Evolutionary conservation across 2,888 invertebrate genomes (phyloP), one percentile per base, ranked within the genome.

Genomic region (Nesidiocoris tenuis): DNA sequence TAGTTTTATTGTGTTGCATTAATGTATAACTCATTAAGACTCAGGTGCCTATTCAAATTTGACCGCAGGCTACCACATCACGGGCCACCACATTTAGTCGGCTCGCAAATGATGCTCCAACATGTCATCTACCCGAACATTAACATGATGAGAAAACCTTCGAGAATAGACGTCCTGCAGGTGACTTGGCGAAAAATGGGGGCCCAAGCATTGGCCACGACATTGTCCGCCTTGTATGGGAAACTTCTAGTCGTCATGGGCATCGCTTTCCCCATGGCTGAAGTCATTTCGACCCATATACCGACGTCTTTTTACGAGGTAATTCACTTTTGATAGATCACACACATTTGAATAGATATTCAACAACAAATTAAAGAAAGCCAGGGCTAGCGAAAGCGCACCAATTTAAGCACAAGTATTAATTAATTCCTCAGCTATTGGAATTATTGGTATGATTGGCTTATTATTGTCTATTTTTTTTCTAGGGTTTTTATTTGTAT

Each of bases 221-320:
- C 95, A 18, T 87, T 96, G 80, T 96, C 96, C 79, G 96, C 96
- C 0, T 88, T 97, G 24, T 97, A 97, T 84, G 96, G 95, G 64
- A 95, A 96, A 85, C 87, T 96, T 70, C 85, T 97, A 81, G 95
- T 96, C 59, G 95, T 96, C 64, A 94, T 96, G 92, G 96, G 96
- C 78, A 91, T 95, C 79, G 95, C 96, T 17, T 95, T 97, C 85
- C 96, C 96, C 70, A 92, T 97, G 91, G 94, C 96, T 78, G 96
- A 96, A 87, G 95, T 96, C 81, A 95, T 96, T 83, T 95, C 95
- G 61, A 93, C 94, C 21, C 94, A 94, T 85, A 94, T 96, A 83
- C 95, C 96, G 82, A 93, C 94, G 79, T 94, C 94, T 25, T 95
- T 94, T 85, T 96, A 95, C 85, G 95, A 95, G 88, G 94, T 91